phyloP scores from a whole-genome alignment of 2,888 invertebrate genomes.

The Sarcophaga rosellei region DNA sequence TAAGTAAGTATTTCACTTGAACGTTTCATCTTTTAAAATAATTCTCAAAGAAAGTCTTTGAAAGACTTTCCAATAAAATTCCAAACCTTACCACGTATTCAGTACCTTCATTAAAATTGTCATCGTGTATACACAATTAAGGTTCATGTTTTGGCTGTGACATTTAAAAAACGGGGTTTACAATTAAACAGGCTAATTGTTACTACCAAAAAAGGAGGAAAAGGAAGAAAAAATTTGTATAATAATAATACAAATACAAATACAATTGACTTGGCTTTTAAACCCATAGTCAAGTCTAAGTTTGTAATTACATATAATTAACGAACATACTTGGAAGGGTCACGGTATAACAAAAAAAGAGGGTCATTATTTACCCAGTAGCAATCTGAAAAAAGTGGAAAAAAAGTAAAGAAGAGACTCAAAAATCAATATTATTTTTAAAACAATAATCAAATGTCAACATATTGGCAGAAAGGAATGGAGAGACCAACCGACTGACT shows the following conservation, averaged over 20 bases:
- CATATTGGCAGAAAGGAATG: slow-evolving; percentile 22
- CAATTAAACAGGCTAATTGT: slow-evolving; percentile 65
- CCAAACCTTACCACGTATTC: slow-evolving; percentile 17
- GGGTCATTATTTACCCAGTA: slow-evolving; percentile 60
- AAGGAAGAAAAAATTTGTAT: not conserved
- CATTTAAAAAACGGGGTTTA: slow-evolving; percentile 37
- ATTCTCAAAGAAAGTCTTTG: not conserved
- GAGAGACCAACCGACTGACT: slow-evolving; percentile 1
- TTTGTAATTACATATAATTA: slow-evolving; percentile 66
- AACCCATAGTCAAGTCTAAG: slow-evolving; percentile 6
- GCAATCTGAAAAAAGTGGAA: slow-evolving; percentile 39
- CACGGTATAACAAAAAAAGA: slow-evolving; percentile 21
- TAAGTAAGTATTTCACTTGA: too few species aligned
- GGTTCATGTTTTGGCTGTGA: slow-evolving; percentile 32
- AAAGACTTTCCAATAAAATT: too few species aligned
- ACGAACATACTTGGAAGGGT: not conserved
- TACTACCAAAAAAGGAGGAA: slow-evolving; percentile 53
- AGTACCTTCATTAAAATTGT: slow-evolving; percentile 26
- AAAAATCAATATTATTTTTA: slow-evolving; percentile 57
- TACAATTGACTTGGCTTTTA: slow-evolving; percentile 29
- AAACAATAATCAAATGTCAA: slow-evolving; percentile 58
- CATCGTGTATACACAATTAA: slow-evolving; percentile 35
- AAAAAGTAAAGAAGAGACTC: slow-evolving; percentile 31
- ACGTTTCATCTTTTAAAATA: too few species aligned
- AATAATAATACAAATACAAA: not conserved